Evolutionary conservation across 2,113 vertebrate genomes (phyloP).

Genomic region (Sylvia atricapilla): DNA sequence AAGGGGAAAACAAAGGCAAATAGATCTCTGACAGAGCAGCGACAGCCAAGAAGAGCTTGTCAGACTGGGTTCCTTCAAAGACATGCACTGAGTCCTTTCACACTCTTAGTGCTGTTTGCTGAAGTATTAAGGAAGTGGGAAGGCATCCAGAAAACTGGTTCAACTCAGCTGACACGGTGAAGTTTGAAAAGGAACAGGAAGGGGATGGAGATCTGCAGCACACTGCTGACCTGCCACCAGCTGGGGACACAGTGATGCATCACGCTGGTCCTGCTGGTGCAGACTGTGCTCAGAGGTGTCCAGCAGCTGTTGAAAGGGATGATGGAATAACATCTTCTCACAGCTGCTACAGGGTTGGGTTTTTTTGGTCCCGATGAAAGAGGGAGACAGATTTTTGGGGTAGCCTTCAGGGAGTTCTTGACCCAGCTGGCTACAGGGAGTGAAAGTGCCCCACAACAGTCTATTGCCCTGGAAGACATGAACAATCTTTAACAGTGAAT

Average conservation of each 20-base stretch:
- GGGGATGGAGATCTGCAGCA: background rate
- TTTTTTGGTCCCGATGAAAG: background rate
- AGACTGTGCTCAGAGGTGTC: background rate
- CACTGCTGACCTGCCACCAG: background rate
- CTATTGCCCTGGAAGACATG: background rate
- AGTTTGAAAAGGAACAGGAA: conserved; percentile 7
- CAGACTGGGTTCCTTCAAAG: conserved; percentile 3
- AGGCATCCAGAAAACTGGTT: conserved; percentile 28
- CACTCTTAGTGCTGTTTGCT: background rate
- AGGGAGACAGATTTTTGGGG: background rate
- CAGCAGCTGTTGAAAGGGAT: background rate
- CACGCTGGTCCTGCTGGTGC: background rate
- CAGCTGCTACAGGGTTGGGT: fast-evolving
- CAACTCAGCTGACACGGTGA: background rate
- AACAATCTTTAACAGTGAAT: background rate
- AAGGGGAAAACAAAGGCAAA: background rate
- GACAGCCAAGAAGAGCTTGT: background rate
- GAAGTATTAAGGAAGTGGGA: conserved; percentile 34
- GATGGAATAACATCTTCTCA: background rate
- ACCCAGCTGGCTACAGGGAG: background rate
- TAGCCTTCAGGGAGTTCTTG: background rate
- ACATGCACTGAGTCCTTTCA: background rate
- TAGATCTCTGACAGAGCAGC: background rate
- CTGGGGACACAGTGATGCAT: fast-evolving
- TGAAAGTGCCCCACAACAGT: fast-evolving